Evolutionary conservation across 2,113 vertebrate genomes (phyloP), one percentile per base, ranked within the genome.

Genomic region (Tympanuchus pallidicinctus): DNA sequence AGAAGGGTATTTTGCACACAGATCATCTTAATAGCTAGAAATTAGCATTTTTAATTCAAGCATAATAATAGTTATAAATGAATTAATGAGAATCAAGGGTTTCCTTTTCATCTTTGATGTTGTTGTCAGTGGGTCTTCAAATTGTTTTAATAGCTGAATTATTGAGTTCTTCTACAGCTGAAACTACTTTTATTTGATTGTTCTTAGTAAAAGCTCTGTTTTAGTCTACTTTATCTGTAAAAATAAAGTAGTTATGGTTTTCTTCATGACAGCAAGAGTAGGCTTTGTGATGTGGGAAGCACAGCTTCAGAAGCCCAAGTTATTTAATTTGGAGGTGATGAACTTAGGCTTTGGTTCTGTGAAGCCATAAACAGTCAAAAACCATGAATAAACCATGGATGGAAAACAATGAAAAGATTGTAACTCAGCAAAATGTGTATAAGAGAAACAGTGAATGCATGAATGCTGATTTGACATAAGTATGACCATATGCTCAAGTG

Each of bases 41-140:
- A 94, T 86, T 40, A 64, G 43, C 50, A 88, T 96, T 97, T 92
- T 43, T 83, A 90, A 76, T 95, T 90, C 52, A 86, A 87, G 54
- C n/a, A 65, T 43, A 45, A 86, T 87, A 52, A 88, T 88, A 52
- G 30, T 54, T 66, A 75, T 73, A 78, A 90, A 79, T 52, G 47
- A 59, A 92, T 94, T 94, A 87, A 22, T 57, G 56, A 94, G 43
- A 63, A 80, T 42, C 71, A 75, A 52, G 71, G 73, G 5, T 73
- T 95, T 71, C 76, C 76, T 32, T 71, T 82, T 52, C 45, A 65
- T 28, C 50, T 65, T 47, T 92, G 63, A 50, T 60, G 96, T 77
- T 86, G 13, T 75, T 94, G 82, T 73, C 36, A 54, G 81, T n/a
- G 10, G 59, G 20, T 63, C 85, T 92, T 81, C 42, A 34, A 71